phyloP scores from a whole-genome alignment of 2,888 invertebrate species.

The Tachina lurida region DNA sequence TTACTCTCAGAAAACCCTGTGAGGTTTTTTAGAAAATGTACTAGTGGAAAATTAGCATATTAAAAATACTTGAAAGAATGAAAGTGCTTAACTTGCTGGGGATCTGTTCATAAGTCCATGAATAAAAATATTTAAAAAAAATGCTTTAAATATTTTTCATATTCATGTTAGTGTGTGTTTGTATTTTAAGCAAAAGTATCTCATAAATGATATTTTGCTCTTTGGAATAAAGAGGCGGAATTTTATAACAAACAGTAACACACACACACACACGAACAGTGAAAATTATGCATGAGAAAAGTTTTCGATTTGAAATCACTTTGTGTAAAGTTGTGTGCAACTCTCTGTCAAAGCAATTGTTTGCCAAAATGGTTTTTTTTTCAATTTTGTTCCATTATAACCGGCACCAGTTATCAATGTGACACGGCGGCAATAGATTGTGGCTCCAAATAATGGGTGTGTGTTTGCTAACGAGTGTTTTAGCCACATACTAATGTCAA shows the following conservation, averaged over 20 bases:
- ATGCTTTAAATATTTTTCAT: slow-evolving; percentile 21
- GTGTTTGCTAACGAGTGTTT: slow-evolving; percentile 30
- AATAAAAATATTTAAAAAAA: slow-evolving; percentile 49
- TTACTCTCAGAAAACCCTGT: slow-evolving; percentile 40
- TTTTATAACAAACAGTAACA: slow-evolving; percentile 15
- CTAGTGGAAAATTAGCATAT: slow-evolving; percentile 64
- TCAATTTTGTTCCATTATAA: slow-evolving; percentile 1
- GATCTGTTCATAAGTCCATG: slow-evolving; percentile 52
- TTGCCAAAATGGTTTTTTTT: slow-evolving; percentile 26
- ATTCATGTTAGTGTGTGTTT: neutral
- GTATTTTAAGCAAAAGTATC: slow-evolving; percentile 20
- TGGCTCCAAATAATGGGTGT: slow-evolving; percentile 52
- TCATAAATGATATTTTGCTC: slow-evolving; percentile 56
- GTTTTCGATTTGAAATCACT: slow-evolving; percentile 46
- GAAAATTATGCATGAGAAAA: slow-evolving; percentile 55
- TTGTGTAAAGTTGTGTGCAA: slow-evolving; percentile 6
- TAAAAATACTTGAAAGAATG: slow-evolving; percentile 56
- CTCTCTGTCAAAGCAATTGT: slow-evolving; percentile 29
- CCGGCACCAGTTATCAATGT: slow-evolving; percentile 44
- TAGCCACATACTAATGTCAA: slow-evolving; percentile 75
- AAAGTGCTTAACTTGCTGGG: slow-evolving; percentile 52
- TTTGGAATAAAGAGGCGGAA: slow-evolving; percentile 65
- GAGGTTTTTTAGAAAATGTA: slow-evolving; percentile 41
- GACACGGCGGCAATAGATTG: slow-evolving; percentile 40
- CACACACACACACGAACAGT: neutral